Evolutionary conservation across 2,888 invertebrate species (phyloP), one percentile per base, ranked within the genome.

Genomic region (Physocephala rufipes): DNA sequence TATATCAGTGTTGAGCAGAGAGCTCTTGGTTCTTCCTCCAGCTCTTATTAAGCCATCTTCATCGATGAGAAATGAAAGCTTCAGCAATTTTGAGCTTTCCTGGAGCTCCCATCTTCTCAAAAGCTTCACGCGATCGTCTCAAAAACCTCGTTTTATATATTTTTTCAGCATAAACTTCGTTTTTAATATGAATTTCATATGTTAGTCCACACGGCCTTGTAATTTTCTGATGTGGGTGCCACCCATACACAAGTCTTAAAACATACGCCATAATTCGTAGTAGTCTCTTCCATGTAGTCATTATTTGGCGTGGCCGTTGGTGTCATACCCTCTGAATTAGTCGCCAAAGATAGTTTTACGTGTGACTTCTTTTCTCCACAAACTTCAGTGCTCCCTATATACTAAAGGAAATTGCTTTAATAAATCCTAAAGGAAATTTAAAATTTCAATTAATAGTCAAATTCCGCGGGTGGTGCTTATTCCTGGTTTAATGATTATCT

Each of bases 11-110:
- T 49, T 9, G 5, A 61, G n/a, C n/a, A 7, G 19, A 21, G 55
- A 55, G 26, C 26, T 4, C 5, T 26, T 19, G 7, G 26, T 55
- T 5, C 55, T 19, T 55, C 62, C 36, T 7, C 63, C 62, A 4
- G 53, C 59, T 49, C 69, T 62, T 13, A 62, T 13, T 16, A 70
- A 21, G 12, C 62, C 63, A 43, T 43, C 28, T 43, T 70, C 24
- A 26, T 63, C 62, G 21, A 70, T 2, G 15, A 63, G 51, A 2
- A 63, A 63, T n/a, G n/a, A 19, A 28, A 61, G 68, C 13, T 49
- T 59, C 19, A 69, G 1, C 15, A 69, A 30, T 49, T 49, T 45
- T 15, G 62, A 69, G 13, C n/a, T 21, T 2, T 45, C 49, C 2
- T 21, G 12, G n/a, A 69, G 21, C 19, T 5, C 19, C n/a, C 36